Base-by-base conservation (phyloP, 2,888 invertebrate species). In the Trichopoda pennipes region DNA sequence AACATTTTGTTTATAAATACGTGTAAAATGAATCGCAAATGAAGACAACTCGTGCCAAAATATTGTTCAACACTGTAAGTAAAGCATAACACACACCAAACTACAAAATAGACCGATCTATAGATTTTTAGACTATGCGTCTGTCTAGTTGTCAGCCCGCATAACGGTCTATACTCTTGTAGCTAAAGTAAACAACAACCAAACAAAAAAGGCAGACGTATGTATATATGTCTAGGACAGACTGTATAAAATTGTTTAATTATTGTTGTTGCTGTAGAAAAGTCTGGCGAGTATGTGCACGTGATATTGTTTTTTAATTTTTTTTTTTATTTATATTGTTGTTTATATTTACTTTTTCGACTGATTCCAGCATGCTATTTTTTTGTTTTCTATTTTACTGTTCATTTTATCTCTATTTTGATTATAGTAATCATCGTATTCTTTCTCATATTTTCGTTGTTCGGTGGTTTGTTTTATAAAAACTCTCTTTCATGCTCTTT, bases 281-380 rank as follows among this genome's bases (percentile, higher is more conserved):
- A 81, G 75, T 82, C 75, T 75, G 78, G 75, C 78, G 81, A 79
- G 77, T 75, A 58, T 49, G 53, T 61, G 78, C 81, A 82, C 81
- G 81, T 82, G 81, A 82, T 79, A 78, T 58, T 49, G 53, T 78
- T 69, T 42, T 66, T 70, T 78, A 69, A 47, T 66, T 70, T 72
- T 19, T 72, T 42, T 75, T 56, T 35, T 55, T n/a, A n/a, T 49
- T 53, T 79, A 32, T 77, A 38, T 66, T 80, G 69, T 74, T 78
- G 49, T 78, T 60, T 78, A 74, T 74, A 55, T 70, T 75, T 72
- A 42, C 61, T 42, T 77, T 72, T 77, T 21, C 68, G 32, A 58
- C 49, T 14, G 16, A 69, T 60, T 78, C 42, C 42, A 60, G 28
- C 70, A 32, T 70, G 38, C 49, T 38, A 12, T 38, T 38, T 81